These are phyloP conservation scores for Parambassis ranga DNA, from an alignment of 2,797 vertebrate species.

Conservation along the genomic window DNA sequence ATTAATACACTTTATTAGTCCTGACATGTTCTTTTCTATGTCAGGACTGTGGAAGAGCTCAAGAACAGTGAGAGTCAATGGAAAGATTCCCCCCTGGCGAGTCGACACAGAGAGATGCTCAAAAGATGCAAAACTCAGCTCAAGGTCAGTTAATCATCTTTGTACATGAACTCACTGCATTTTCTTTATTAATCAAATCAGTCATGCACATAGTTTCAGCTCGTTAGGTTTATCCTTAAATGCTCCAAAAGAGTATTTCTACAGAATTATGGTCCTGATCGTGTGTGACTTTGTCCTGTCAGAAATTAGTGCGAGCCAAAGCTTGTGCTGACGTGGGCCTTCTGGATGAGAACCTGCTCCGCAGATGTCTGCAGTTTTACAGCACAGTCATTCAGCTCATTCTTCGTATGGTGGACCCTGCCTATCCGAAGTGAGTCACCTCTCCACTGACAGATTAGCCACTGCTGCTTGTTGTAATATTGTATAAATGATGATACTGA, in stretches of 20 bases:
- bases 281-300: slow-evolving; percentile 57
- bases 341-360: slow-evolving; percentile 95
- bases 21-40: slow-evolving; percentile 32
- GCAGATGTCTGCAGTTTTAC: slow-evolving; percentile 97
- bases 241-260: slow-evolving; percentile 21
- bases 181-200: neutral
- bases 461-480: neutral
- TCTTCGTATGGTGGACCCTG: slow-evolving; percentile 93
- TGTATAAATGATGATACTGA: neutral
- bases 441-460: neutral
- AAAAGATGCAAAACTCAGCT: slow-evolving; percentile 99
- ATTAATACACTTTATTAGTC: too few relatives aligned
- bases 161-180: neutral
- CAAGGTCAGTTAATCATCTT: slow-evolving; percentile 81
- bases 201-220: neutral
- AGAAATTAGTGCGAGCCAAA: slow-evolving; percentile 99
- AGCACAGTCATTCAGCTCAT: slow-evolving; percentile 98
- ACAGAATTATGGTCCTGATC: slow-evolving; percentile 28
- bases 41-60: slow-evolving; percentile 96
- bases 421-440: slow-evolving; percentile 91
- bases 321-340: slow-evolving; percentile 96
- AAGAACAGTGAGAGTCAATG: slow-evolving; percentile 98
- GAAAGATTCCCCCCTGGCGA: slow-evolving; percentile 96
- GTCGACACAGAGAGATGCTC: slow-evolving; percentile 96
- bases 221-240: neutral